These are phyloP conservation scores for Eulemur macaco DNA, from an alignment of 2,113 vertebrate genomes.

Conservation along the genomic window DNA sequence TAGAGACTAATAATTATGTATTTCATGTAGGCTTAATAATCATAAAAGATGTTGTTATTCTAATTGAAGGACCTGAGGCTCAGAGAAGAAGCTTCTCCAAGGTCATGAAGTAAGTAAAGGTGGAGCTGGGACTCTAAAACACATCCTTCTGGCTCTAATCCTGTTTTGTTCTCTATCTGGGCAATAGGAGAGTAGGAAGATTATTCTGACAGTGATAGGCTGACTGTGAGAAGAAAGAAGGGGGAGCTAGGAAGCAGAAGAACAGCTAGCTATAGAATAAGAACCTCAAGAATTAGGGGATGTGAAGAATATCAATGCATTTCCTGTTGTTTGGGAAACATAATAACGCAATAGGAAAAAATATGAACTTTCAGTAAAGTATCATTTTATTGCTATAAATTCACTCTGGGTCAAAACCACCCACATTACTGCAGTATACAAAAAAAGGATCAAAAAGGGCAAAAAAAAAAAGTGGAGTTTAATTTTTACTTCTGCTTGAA, in stretches of 20 bases:
- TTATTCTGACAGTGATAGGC: background rate
- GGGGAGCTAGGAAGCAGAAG: background rate
- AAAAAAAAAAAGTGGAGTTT: background rate
- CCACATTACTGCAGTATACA: background rate
- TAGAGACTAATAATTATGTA: background rate
- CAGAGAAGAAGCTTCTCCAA: background rate
- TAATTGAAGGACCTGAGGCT: background rate
- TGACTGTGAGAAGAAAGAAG: background rate
- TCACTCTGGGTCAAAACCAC: background rate
- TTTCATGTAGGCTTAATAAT: background rate
- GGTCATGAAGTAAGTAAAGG: background rate
- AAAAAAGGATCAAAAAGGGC: background rate
- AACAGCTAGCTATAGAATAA: background rate
- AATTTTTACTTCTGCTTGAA: background rate
- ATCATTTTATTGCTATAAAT: background rate
- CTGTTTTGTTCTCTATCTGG: background rate
- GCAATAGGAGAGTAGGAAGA: background rate
- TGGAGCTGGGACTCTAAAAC: background rate
- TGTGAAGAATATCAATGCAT: background rate
- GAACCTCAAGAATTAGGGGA: background rate
- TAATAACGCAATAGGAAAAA: background rate
- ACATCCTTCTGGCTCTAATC: background rate
- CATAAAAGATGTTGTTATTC: background rate
- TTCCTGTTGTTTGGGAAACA: background rate
- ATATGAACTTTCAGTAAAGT: background rate